Conservation (phyloP, 2,888 invertebrate species). For the Phoronis australis region DNA sequence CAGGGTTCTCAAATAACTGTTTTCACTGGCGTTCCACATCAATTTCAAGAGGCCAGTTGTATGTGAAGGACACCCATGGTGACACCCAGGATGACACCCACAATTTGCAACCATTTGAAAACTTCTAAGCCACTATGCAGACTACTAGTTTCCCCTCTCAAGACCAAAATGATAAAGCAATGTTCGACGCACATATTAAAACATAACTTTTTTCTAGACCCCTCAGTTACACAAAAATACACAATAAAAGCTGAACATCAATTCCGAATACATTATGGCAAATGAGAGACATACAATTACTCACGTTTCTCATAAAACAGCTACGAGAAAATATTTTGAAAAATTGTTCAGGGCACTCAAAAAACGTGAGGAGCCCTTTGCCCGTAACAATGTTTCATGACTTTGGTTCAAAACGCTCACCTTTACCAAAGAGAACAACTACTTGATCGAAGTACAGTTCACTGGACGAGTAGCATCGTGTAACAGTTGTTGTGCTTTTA, state of each 20-base stretch:
- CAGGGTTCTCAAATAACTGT: not conserved
- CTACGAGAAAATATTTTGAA: not conserved
- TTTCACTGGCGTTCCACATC: not conserved
- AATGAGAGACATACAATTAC: too few species aligned
- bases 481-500: slow-evolving; percentile 26
- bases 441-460: slow-evolving; percentile 33
- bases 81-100: not conserved
- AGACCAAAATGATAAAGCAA: not conserved
- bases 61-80: too few species aligned
- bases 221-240: too few species aligned
- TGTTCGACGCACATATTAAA: not conserved
- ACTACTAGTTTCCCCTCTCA: not conserved
- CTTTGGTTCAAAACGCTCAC: slow-evolving; percentile 10
- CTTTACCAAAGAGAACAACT: slow-evolving; percentile 22
- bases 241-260: too few species aligned
- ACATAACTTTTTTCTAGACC: not conserved
- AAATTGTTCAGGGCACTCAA: not conserved
- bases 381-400: not conserved
- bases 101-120: not conserved
- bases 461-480: slow-evolving; percentile 27
- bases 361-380: too few species aligned
- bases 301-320: not conserved
- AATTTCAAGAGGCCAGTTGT: too few species aligned
- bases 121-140: too few species aligned
- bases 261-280: too few species aligned